Percentiles rank a stretch among this genome's conserved stretches.
Conservation (phyloP, 2,113 vertebrate genomes). For the Megalops atlanticus region DNA sequence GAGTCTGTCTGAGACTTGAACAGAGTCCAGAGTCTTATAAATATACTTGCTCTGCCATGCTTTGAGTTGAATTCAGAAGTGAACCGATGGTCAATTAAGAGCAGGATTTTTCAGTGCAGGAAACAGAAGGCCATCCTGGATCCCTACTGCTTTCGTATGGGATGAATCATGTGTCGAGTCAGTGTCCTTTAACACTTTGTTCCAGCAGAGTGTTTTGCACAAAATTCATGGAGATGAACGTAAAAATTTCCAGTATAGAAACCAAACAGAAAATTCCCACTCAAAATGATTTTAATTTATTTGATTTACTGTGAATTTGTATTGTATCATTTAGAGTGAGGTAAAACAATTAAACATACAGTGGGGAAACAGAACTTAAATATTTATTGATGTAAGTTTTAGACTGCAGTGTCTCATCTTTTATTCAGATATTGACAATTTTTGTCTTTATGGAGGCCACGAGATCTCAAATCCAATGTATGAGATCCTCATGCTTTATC, state of each 20-base stretch:
- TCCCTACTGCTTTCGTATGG: not conserved
- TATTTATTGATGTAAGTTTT: constrained; percentile 10
- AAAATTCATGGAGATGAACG: too few species aligned
- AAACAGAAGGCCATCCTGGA: not conserved
- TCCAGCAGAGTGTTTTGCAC: not conserved
- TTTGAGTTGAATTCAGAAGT: not conserved
- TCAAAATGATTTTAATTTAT: too few species aligned
- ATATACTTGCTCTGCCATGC: not conserved
- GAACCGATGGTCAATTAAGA: not conserved
- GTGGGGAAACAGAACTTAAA: not conserved
- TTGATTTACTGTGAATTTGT: not conserved
- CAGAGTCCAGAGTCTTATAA: constrained; percentile 1
- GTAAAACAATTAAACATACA: too few species aligned
- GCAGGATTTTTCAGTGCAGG: not conserved
- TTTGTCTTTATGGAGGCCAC: too few species aligned
- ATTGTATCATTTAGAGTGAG: not conserved
- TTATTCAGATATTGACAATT: too few species aligned
- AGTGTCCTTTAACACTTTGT: not conserved
- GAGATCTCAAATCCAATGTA: too few species aligned
- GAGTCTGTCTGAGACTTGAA: not conserved
- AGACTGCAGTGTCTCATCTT: too few species aligned
- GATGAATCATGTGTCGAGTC: not conserved
- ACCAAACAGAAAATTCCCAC: too few species aligned
- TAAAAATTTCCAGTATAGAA: too few species aligned
- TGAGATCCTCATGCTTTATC: too few species aligned